Evolutionary conservation across 2,888 invertebrate genomes (phyloP), one percentile per base, ranked within the genome.

Genomic region (Lycaena phlaeas): DNA sequence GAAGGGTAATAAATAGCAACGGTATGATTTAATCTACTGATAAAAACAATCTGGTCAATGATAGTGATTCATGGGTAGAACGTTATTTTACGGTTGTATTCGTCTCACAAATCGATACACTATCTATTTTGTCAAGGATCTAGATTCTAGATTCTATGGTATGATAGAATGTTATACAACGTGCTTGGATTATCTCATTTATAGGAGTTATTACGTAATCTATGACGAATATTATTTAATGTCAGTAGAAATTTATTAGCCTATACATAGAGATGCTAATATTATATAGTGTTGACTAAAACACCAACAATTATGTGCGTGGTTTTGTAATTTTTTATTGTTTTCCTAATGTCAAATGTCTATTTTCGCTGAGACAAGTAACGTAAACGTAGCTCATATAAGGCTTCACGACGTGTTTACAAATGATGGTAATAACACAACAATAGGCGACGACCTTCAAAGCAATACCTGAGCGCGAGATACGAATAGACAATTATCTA

Each of bases 371-470:
- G 11, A 22, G 11, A 22, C 18, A 30, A 11, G 12, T 34, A 18
- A 34, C 34, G 34, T 22, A 34, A 34, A 4, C 34, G 12, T 39
- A 38, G 25, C 26, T 37, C 27, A 5, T 28, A 14, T 43, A 29
- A 39, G 45, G 47, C 42, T 48, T 34, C 47, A 43, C 45, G 45
- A 45, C 30, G 41, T 50, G 43, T 42, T 56, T 43, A 54, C 57
- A 45, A 45, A 45, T 30, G 40, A 40, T 14, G 36, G 43, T 36
- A 54, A 53, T 57, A 53, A 52, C 53, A 52, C 54, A 62, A 68
- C 68, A 73, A 71, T 66, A 70, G 56, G 56, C 55, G 51, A 54
- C 61, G 76, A 71, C 79, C 79, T 79, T 78, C 72, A 59, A 46
- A 42, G 14, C 30, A 56, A 54, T 52, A 49, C 53, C 57, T 46